Percentiles rank a stretch among this genome's conserved stretches.
phyloP scores from a whole-genome alignment of 2,888 invertebrate genomes.

The Dichetophora obliterata region DNA sequence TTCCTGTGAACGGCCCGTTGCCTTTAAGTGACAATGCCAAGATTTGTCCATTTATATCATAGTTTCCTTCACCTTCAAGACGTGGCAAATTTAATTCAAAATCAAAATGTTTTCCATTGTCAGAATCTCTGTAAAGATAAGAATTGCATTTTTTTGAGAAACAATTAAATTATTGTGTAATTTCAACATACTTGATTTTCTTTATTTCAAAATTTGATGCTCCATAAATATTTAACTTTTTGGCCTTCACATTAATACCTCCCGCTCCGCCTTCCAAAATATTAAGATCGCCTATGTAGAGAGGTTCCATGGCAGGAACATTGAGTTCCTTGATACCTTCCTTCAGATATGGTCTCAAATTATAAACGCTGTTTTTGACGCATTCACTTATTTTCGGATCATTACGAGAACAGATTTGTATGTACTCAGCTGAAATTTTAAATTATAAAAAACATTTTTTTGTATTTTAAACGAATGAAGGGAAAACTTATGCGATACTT shows the following conservation, averaged over 20 bases:
- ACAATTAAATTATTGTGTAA: not conserved
- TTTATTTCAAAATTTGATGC: conserved; percentile 76
- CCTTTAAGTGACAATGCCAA: conserved; percentile 82
- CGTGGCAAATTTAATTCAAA: conserved; percentile 75
- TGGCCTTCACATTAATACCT: conserved; percentile 67
- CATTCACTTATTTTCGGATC: conserved; percentile 76
- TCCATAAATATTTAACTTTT: conserved; percentile 76
- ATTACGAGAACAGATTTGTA: conserved; percentile 77
- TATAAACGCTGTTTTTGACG: conserved; percentile 74
- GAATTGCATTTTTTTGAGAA: not conserved
- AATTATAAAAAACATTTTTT: too few species aligned
- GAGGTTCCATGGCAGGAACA: conserved; percentile 80
- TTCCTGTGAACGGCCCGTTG: conserved; percentile 77
- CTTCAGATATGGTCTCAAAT: conserved; percentile 73
- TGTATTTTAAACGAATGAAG: not conserved
- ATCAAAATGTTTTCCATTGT: conserved; percentile 70
- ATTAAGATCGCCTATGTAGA: conserved; percentile 76
- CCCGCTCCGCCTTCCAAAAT: conserved; percentile 74
- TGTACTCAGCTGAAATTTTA: conserved; percentile 73
- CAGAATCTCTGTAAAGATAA: conserved; percentile 49
- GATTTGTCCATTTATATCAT: conserved; percentile 78
- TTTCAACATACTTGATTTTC: conserved; percentile 67
- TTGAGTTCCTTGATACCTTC: conserved; percentile 78
- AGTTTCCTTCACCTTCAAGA: conserved; percentile 75
- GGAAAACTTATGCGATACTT: conserved; percentile 47